phyloP scores from a whole-genome alignment of 2,888 invertebrate species.

The Celastrina argiolus region DNA sequence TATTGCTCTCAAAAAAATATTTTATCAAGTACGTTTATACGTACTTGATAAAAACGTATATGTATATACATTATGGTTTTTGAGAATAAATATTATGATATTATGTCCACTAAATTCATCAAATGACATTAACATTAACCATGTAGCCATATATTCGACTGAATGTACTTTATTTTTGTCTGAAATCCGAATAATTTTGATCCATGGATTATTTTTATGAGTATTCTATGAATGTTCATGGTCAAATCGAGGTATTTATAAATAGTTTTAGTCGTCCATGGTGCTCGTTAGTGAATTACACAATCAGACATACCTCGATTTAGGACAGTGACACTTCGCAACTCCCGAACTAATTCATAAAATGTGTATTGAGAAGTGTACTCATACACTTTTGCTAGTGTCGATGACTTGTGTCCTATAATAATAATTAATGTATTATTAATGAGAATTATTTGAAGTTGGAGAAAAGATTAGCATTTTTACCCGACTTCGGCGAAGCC shows the following conservation, averaged over 20 bases:
- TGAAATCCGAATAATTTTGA: background rate
- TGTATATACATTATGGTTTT: too few relatives aligned
- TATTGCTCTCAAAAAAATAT: too few relatives aligned
- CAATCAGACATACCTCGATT: background rate
- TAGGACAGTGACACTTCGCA: conserved; percentile 6
- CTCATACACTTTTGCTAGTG: background rate
- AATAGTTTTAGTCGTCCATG: background rate
- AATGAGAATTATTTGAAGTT: too few relatives aligned
- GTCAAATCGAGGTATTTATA: background rate
- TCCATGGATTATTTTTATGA: background rate
- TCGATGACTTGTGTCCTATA: background rate
- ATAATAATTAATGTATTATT: too few relatives aligned
- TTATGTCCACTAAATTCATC: too few relatives aligned
- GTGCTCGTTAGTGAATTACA: conserved; percentile 1
- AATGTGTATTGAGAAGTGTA: background rate
- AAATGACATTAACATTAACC: background rate
- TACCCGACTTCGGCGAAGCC: too few relatives aligned
- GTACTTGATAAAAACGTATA: too few relatives aligned
- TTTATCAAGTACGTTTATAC: too few relatives aligned
- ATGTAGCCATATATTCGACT: background rate
- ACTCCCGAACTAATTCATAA: background rate
- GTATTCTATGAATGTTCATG: background rate
- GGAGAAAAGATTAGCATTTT: too few relatives aligned
- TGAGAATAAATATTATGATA: too few relatives aligned
- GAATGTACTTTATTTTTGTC: background rate